Base-by-base conservation (phyloP, 1,140 invertebrate genomes). In the Bombus balteatus region DNA sequence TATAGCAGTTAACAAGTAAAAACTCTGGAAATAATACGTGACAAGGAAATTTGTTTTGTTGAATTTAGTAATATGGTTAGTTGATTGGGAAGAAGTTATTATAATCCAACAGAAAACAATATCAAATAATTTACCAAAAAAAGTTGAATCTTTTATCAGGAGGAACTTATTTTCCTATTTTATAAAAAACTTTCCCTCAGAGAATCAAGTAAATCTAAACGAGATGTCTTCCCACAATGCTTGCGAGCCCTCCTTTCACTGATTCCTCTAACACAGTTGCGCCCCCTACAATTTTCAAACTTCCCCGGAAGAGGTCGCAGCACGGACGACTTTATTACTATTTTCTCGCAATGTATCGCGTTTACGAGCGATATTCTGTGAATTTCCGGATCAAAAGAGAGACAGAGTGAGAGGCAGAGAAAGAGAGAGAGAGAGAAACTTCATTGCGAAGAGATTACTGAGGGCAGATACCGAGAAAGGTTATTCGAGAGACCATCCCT, bases 381-480 rank as follows among this genome's bases (percentile, higher is more conserved):
- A 89, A 89, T 87, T 83, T 89, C 47, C 88, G 80, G 85, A 83
- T 62, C 84, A 53, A 5, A 53, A 32, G 39, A 15, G 72, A 43
- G n/a, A 41, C 10, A 8, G 8, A n/a, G 39, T 8, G 5, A 53
- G 47, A 53, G 47, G 47, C 47, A n/a, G 41, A 32, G 72, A 25
- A 1, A 5, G 74, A 3, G 15, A 12, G 47, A 77, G 25, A 53
- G 43, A 62, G 37, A 72, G 70, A 74, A 47, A 53, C 79, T 78
- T 83, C 84, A 83, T 72, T 76, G 83, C 84, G 70, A 70, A 41
- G 47, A 89, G 88, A 90, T 90, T 90, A 90, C 81, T 53, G 88
- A 83, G 81, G 65, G 68, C 81, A 89, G 88, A 90, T 90, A 89
- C 78, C 47, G 70, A 76, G 87, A 37, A 77, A 62, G 76, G 57